phyloP scores from a whole-genome alignment of 2,888 invertebrate genomes.

The Galeruca laticollis region DNA sequence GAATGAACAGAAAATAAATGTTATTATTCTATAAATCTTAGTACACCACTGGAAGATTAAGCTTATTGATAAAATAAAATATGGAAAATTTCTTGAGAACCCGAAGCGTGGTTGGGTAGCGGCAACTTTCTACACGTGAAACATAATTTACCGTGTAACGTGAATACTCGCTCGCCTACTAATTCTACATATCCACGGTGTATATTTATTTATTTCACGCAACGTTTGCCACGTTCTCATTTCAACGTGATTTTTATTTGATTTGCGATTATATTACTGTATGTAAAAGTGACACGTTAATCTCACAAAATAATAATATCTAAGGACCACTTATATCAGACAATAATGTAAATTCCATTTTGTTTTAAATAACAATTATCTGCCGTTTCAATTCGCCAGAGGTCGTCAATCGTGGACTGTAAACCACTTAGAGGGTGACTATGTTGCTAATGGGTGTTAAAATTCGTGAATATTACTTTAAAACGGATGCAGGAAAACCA shows the following conservation, averaged over 20 bases:
- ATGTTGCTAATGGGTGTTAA: no score
- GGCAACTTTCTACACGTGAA: neutral
- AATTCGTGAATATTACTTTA: no score
- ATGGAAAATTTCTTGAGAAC: conserved; percentile 13
- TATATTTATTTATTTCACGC: conserved; percentile 12
- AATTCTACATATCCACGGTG: neutral
- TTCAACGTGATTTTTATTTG: neutral
- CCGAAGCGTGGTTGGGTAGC: neutral
- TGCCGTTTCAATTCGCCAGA: no score
- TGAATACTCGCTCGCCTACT: conserved; percentile 6
- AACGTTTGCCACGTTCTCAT: neutral
- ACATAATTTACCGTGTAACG: conserved; percentile 16
- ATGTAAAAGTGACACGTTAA: neutral
- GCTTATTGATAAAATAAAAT: conserved; percentile 7
- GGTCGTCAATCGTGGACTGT: no score
- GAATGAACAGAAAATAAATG: no score
- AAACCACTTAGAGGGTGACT: no score
- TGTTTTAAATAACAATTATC: no score
- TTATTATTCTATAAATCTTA: neutral
- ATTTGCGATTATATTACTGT: neutral
- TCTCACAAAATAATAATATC: neutral
- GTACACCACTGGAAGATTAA: neutral
- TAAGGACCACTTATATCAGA: no score
- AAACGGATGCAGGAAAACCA: no score
- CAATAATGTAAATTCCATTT: no score